Evolutionary conservation across 2,113 vertebrate genomes (phyloP), one percentile per base, ranked within the genome.

Genomic region (Cebus imitator): DNA sequence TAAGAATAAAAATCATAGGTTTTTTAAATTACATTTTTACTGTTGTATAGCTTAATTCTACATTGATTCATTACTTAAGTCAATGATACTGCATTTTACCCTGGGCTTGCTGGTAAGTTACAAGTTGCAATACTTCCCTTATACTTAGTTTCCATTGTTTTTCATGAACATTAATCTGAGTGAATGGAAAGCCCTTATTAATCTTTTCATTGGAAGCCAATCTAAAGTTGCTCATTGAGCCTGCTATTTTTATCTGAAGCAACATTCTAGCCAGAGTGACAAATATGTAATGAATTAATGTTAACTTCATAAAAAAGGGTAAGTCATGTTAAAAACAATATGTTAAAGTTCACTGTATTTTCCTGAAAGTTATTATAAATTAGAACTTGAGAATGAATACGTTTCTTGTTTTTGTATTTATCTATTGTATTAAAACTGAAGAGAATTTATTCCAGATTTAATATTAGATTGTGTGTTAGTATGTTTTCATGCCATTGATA

Each of bases 311-410:
- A 83, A 80, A 85, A 85, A 97, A 35, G 43, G 43, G 6, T 52
- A 70, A 75, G 8, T 89, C 25, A 45, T 66, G 9, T 66, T 82
- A 81, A 90, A 90, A 90, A 61, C 78, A 4, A 73, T 86, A 35
- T 68, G 40, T 78, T 90, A 87, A 48, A 79, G n/a, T 45, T 13
- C 23, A 72, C 3, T 37, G 1, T 76, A 50, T 40, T 68, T 37
- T 81, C 86, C 37, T 94, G 58, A 72, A 98, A 68, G n/a, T 85
- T 95, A 85, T 13, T 87, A 76, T 88, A 94, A 37, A 88, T n/a
- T 84, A 57, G 14, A 96, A 83, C 37, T 90, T 82, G 25, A 84
- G 11, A 93, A 87, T 12, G 70, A 91, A 76, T 61, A 27, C 30
- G 2, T n/a, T 95, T 79, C 50, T 90, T 94, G 11, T 52, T 30